phyloP scores from a whole-genome alignment of 2,888 invertebrate species.

The Temnothorax rugatulus region DNA sequence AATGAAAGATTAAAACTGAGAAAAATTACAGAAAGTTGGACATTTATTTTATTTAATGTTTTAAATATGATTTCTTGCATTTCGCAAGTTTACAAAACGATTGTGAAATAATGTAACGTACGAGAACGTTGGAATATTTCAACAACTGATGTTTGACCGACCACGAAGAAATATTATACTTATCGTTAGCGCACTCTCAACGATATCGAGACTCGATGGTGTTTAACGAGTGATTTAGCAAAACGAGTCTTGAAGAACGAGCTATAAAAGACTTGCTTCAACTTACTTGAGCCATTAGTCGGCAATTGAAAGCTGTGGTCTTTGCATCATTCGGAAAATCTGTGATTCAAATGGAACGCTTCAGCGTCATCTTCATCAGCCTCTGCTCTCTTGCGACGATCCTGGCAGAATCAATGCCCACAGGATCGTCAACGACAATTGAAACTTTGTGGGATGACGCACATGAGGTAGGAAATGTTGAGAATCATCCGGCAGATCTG shows the following conservation, averaged over 20 bases:
- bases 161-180: conserved; percentile 34
- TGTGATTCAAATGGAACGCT: conserved; percentile 27
- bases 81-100: not conserved
- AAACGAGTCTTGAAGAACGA: conserved; percentile 20
- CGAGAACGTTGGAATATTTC: not conserved
- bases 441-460: not conserved
- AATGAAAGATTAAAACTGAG: not conserved
- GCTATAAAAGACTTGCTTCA: conserved; percentile 66
- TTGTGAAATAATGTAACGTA: not conserved
- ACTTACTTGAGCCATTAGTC: conserved; percentile 55
- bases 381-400: conserved; percentile 15
- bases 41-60: not conserved
- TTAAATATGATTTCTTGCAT: not conserved
- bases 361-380: not conserved
- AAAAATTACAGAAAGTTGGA: not conserved
- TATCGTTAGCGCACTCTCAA: conserved; percentile 64
- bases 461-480: not conserved
- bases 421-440: not conserved
- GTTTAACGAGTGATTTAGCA: conserved; percentile 71
- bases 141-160: conserved; percentile 1
- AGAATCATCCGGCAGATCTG: not conserved
- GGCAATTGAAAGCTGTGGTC: conserved; percentile 27
- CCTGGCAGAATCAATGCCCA: not conserved
- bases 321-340: not conserved
- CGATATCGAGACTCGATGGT: conserved; percentile 56